phyloP scores from a whole-genome alignment of 53 echinoderm and acorn worm genomes.

The Antedon mediterranea region DNA sequence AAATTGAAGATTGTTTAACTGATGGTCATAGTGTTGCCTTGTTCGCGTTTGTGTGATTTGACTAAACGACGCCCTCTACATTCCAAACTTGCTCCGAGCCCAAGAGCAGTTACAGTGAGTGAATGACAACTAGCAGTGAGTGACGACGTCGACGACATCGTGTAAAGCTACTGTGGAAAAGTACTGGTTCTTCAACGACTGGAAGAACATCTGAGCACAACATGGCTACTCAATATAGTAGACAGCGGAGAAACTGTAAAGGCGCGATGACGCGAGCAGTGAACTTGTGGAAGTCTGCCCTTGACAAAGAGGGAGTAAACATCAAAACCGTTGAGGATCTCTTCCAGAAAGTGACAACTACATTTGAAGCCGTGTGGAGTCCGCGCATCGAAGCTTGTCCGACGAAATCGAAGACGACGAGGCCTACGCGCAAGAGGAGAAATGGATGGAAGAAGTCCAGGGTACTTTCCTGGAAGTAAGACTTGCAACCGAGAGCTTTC shows the following conservation, averaged over 20 bases:
- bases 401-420: neutral
- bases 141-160: neutral
- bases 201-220: neutral
- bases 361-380: neutral
- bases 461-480: constrained; percentile 17
- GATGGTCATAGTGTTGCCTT: neutral
- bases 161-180: neutral
- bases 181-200: neutral
- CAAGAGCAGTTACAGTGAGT: neutral
- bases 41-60: neutral
- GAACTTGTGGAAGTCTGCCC: neutral
- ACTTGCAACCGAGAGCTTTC: constrained; percentile 15
- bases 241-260: neutral
- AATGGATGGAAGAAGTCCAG: constrained; percentile 25
- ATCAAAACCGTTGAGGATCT: neutral
- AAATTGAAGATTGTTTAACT: neutral
- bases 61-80: neutral
- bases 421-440: constrained; percentile 12
- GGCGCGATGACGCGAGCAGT: neutral
- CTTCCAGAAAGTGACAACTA: neutral
- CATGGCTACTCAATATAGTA: neutral
- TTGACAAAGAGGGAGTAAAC: neutral
- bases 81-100: neutral
- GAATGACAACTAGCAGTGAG: neutral
- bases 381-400: neutral